phyloP scores from a whole-genome alignment of 2,888 invertebrate species.

The Drosophila anceps region DNA sequence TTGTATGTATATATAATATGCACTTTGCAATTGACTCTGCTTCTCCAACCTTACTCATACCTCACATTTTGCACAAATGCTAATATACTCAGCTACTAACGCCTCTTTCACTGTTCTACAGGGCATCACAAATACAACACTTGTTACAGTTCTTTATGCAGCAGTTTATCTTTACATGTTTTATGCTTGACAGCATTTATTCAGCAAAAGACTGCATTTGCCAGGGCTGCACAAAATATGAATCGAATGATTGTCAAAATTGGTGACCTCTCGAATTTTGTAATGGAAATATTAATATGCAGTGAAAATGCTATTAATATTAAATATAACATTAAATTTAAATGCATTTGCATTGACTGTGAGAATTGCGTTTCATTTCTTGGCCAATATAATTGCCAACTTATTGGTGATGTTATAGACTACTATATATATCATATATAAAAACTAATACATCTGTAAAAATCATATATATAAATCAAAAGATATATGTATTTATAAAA shows the following conservation, averaged over 20 bases:
- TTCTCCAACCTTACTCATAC: not conserved
- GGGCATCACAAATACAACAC: slow-evolving; percentile 31
- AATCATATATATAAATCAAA: too few relatives aligned
- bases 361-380: not conserved
- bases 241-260: slow-evolving; percentile 2
- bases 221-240: slow-evolving; percentile 39
- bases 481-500: too few relatives aligned
- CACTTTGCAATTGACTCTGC: not conserved
- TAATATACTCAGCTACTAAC: not conserved
- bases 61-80: too few relatives aligned
- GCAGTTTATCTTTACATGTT: slow-evolving; percentile 28
- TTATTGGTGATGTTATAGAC: not conserved
- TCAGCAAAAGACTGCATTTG: slow-evolving; percentile 8
- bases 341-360: not conserved
- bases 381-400: not conserved
- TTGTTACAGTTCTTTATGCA: slow-evolving; percentile 39
- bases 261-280: too few relatives aligned
- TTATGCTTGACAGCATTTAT: slow-evolving; percentile 29
- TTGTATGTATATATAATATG: not conserved
- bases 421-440: too few relatives aligned
- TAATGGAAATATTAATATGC: too few relatives aligned
- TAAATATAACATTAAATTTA: not conserved
- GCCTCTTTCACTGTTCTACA: not conserved
- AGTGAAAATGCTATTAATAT: not conserved
- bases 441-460: too few relatives aligned